phyloP scores from a whole-genome alignment of 2,888 invertebrate species.

The Pristionchus japonicus region DNA sequence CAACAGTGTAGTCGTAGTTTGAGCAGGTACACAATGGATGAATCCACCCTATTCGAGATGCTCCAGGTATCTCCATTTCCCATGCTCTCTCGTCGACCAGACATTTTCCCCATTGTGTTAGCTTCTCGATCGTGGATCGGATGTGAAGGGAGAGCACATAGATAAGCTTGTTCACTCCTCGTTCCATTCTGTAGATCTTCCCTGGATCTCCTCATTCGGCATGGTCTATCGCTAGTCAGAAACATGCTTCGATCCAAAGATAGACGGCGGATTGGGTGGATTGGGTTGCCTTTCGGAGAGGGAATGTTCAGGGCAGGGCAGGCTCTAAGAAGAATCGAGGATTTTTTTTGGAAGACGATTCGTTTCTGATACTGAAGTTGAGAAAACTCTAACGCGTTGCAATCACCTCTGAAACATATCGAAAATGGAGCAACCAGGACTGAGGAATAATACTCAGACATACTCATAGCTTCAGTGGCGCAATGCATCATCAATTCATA shows the following conservation, averaged over 20 bases:
- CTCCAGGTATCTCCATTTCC: not conserved
- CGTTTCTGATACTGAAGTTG: not conserved
- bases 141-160: not conserved
- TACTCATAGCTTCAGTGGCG: no score
- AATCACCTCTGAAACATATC: not conserved
- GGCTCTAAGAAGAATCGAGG: no score
- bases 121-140: not conserved
- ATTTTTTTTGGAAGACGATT: no score
- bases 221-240: not conserved
- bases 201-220: not conserved
- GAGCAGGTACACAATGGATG: no score
- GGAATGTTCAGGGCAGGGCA: no score
- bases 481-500: no score
- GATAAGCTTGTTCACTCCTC: constrained; percentile 6
- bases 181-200: not conserved
- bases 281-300: no score
- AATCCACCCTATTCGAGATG: not conserved
- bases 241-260: not conserved
- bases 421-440: not conserved
- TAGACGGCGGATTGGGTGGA: no score
- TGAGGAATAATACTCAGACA: not conserved
- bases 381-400: no score
- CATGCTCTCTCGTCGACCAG: not conserved
- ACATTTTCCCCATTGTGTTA: not conserved
- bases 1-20: not conserved